phyloP scores from a whole-genome alignment of 2,797 vertebrate genomes.

The Ispidina lecontei region DNA sequence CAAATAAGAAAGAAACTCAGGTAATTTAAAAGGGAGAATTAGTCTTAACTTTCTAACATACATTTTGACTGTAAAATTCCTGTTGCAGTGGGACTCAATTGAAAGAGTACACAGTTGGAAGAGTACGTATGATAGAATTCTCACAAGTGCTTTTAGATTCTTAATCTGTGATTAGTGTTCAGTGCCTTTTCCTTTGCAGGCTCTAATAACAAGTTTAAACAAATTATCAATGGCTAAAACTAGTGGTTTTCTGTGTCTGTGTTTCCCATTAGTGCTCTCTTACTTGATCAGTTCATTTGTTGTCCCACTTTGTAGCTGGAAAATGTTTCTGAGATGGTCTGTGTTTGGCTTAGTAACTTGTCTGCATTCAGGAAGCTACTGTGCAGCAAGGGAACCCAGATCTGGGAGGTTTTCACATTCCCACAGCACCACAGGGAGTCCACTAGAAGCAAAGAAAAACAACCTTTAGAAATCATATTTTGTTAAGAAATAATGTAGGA shows the following conservation, averaged over 20 bases:
- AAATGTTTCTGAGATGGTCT: neutral
- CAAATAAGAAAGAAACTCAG: conserved; percentile 90
- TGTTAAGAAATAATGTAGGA: neutral
- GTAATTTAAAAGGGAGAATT: conserved; percentile 71
- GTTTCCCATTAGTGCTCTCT: neutral
- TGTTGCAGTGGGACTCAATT: neutral
- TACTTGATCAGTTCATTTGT: neutral
- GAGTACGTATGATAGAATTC: neutral
- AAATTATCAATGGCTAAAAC: neutral
- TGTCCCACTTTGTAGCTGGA: neutral
- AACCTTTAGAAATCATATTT: neutral
- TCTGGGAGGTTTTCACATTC: neutral
- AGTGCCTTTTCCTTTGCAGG: neutral
- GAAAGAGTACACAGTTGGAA: neutral
- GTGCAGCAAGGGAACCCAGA: neutral
- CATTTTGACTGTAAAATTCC: neutral
- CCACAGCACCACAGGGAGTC: neutral
- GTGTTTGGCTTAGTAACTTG: neutral
- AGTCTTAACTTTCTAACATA: neutral
- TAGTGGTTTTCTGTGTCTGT: neutral
- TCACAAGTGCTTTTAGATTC: neutral
- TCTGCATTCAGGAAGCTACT: fast-evolving
- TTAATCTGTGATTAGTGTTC: neutral
- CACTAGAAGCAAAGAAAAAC: neutral
- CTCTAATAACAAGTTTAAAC: neutral